phyloP scores from a whole-genome alignment of 1,140 invertebrate species.

The Anoplolepis gracilipes region DNA sequence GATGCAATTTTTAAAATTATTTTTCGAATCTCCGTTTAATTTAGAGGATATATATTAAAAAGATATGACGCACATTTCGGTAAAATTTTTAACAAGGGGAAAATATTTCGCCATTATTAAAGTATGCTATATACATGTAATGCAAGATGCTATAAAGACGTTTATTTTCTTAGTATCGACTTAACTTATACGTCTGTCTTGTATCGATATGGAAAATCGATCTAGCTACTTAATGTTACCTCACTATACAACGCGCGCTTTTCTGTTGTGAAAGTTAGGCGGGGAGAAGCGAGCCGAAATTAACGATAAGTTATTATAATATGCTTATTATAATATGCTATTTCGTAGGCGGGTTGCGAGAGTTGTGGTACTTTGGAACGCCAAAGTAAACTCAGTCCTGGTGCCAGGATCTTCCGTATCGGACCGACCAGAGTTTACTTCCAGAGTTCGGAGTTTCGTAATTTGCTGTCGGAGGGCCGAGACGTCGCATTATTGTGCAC shows the following conservation, averaged over 20 bases:
- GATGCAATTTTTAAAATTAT: constrained; percentile 11
- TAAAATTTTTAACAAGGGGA: neutral
- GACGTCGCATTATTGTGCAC: constrained; percentile 58
- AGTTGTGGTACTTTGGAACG: constrained; percentile 59
- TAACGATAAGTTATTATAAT: constrained; percentile 64
- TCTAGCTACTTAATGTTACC: constrained; percentile 11
- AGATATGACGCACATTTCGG: neutral
- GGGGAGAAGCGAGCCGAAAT: constrained; percentile 23
- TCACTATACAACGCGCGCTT: neutral
- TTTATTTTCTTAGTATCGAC: constrained; percentile 6
- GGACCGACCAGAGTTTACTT: constrained; percentile 59
- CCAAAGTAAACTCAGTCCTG: constrained; percentile 53
- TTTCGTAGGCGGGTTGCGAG: constrained; percentile 47
- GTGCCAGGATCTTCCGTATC: constrained; percentile 54
- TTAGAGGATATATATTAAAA: constrained; percentile 35
- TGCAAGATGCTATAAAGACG: neutral
- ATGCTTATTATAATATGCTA: constrained; percentile 63
- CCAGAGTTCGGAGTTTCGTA: constrained; percentile 57
- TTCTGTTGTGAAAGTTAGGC: constrained; percentile 38
- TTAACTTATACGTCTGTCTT: constrained; percentile 14
- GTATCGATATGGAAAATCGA: constrained; percentile 41
- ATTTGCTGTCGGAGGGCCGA: constrained; percentile 53
- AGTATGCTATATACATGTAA: neutral
- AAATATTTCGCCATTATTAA: neutral
- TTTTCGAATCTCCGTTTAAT: constrained; percentile 13